Evolutionary conservation across 2,797 vertebrate species (phyloP).

Genomic region (Peromyscus melanophrys): DNA sequence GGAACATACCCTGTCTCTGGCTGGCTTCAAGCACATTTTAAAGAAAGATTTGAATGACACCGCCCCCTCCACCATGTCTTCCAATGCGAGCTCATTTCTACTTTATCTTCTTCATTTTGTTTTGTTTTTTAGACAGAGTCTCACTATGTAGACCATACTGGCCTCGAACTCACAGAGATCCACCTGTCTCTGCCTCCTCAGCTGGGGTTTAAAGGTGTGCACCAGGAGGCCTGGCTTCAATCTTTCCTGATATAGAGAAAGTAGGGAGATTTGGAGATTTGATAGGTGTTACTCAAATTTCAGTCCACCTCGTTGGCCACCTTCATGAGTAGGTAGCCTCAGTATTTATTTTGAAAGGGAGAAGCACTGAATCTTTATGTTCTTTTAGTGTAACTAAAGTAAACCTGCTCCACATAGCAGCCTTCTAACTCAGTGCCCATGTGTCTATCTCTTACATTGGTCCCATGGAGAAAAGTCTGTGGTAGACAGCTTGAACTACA

Average conservation of each 20-base stretch:
- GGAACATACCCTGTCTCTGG: neutral
- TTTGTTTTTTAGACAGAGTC: neutral
- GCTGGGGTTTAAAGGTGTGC: neutral
- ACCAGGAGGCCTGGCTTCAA: too few relatives aligned
- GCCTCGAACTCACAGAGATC: neutral
- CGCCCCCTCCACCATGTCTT: neutral
- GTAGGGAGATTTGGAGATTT: neutral
- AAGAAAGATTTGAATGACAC: neutral
- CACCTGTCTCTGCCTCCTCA: neutral
- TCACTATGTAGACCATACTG: neutral
- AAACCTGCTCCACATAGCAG: neutral
- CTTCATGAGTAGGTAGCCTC: neutral
- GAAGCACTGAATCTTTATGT: neutral
- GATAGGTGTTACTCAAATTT: neutral
- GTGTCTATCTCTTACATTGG: neutral
- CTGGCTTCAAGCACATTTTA: neutral
- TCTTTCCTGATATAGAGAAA: neutral
- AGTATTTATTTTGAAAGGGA: neutral
- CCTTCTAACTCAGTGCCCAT: neutral
- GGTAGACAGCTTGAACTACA: neutral
- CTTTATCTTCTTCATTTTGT: neutral
- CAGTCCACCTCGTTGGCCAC: neutral
- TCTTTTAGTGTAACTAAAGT: neutral
- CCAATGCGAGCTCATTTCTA: neutral
- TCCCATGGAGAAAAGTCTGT: neutral